Base-by-base conservation (phyloP, 2,797 vertebrate genomes). In the Balearica regulorum region DNA sequence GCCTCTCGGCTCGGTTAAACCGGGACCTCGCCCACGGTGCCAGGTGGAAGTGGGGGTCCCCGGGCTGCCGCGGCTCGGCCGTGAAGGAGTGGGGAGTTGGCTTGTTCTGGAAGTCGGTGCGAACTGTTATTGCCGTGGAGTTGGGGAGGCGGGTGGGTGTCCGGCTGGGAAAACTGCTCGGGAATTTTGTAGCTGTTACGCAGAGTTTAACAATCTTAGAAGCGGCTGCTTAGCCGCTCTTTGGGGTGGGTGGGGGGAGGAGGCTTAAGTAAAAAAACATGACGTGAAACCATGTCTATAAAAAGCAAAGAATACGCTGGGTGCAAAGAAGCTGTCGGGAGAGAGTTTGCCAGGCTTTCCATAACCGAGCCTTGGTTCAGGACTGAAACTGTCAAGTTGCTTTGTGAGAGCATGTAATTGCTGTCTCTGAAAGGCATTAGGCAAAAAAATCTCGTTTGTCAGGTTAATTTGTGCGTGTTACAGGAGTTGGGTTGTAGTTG, bases 1-100 rank as follows among this genome's bases (percentile, higher is more conserved):
- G 24, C 61, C 16, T 26, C 46, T 37, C 13, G 37, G n/a, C 11
- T 33, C 37, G 0, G 60, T 7, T 8, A 2, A 19, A 1, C 0
- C 35, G 48, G 26, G 29, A 37, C 43, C 21, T 16, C 4, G 33
- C 14, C 28, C 41, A 1, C 37, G 5, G 37, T 10, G 86, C 12
- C 55, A 4, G 46, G 79, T 48, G 28, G 64, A 4, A 33, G 22
- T 1, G 53, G 1, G 68, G 25, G 16, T 68, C 10, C 33, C 44
- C 18, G n/a, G 41, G 33, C 41, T 6, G 65, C 18, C 46, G 29
- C 46, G 28, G 29, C 15, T 26, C 5, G 41, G 24, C 1, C 9
- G 66, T 0, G 58, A 7, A 5, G 4, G n/a, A 10, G 31, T 0
- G 16, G 19, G 46, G 35, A 13, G 16, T 3, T 17, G 62, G 49